A percentile compares a stretch with the other conserved stretches of the same genome.
These are phyloP conservation scores for Drosophila neocordata DNA, from an alignment of 1,140 invertebrate genomes.

Conservation along the genomic window DNA sequence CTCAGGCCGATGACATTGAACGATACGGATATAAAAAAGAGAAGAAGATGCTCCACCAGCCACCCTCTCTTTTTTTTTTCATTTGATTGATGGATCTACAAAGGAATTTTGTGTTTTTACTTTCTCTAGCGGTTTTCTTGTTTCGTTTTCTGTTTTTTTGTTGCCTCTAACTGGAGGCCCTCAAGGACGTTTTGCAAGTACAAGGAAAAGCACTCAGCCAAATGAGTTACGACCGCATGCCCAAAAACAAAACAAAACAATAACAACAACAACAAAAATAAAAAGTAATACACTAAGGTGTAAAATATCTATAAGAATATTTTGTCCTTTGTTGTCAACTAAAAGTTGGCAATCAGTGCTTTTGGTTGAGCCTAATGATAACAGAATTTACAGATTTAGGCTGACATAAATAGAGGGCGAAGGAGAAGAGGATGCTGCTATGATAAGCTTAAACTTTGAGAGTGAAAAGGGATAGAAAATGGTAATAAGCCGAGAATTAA, in stretches of 20 bases:
- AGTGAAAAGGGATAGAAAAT: too few relatives aligned
- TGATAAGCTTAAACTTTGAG: too few relatives aligned
- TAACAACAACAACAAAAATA: neutral
- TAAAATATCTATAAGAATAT: constrained; percentile 25
- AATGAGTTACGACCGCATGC: constrained; percentile 57
- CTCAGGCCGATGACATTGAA: constrained; percentile 56
- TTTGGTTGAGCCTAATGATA: neutral
- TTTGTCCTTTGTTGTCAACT: neutral
- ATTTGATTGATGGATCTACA: constrained; percentile 50
- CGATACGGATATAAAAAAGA: constrained; percentile 34
- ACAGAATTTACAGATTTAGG: neutral
- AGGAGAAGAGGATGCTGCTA: too few relatives aligned
- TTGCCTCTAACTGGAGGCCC: constrained; percentile 14
- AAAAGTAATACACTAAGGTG: constrained; percentile 4
- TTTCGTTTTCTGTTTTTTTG: constrained; percentile 30
- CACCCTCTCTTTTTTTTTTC: neutral
- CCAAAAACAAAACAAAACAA: constrained; percentile 9
- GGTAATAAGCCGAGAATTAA: too few relatives aligned
- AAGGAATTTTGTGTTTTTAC: constrained; percentile 39
- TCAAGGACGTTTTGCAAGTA: constrained; percentile 51
- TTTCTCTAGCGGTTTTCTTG: constrained; percentile 28
- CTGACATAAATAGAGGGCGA: too few relatives aligned
- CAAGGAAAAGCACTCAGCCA: constrained; percentile 75
- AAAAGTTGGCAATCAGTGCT: constrained; percentile 43
- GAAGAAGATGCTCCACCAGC: neutral